Percentiles rank a stretch among this genome's conserved stretches.
Conservation (phyloP, 2,797 vertebrate genomes). For the Pampus argenteus region DNA sequence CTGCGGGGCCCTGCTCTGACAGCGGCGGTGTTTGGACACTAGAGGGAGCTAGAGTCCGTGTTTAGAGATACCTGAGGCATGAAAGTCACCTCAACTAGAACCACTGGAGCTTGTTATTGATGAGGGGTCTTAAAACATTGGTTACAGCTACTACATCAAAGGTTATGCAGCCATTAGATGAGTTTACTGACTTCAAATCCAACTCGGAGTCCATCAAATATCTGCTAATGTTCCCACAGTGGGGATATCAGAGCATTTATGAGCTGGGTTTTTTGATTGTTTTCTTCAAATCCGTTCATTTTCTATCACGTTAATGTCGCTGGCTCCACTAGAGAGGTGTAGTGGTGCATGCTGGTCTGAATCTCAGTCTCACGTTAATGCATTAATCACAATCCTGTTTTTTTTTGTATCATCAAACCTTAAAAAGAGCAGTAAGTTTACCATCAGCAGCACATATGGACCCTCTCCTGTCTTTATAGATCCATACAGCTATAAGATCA, state of each 20-base stretch:
- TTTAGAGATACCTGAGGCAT: neutral
- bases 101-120: neutral
- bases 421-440: slow-evolving; percentile 1
- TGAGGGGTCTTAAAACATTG: neutral
- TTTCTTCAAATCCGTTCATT: neutral
- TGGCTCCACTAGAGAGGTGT: neutral
- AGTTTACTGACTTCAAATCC: neutral
- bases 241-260: neutral
- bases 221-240: neutral
- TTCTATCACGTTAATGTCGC: neutral
- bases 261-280: too few species aligned
- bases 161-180: neutral
- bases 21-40: neutral
- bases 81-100: neutral
- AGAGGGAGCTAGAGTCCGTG: slow-evolving; percentile 62
- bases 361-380: neutral
- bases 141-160: neutral
- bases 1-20: neutral
- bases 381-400: neutral
- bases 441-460: slow-evolving; percentile 7
- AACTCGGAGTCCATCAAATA: neutral
- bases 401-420: too few species aligned
- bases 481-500: slow-evolving; percentile 36
- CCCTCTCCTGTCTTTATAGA: slow-evolving; percentile 15
- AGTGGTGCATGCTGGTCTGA: neutral